A percentile compares a stretch with the other conserved stretches of the same genome.
These are phyloP conservation scores for Gopherus flavomarginatus DNA, from an alignment of 2,113 vertebrate species.

Conservation along the genomic window DNA sequence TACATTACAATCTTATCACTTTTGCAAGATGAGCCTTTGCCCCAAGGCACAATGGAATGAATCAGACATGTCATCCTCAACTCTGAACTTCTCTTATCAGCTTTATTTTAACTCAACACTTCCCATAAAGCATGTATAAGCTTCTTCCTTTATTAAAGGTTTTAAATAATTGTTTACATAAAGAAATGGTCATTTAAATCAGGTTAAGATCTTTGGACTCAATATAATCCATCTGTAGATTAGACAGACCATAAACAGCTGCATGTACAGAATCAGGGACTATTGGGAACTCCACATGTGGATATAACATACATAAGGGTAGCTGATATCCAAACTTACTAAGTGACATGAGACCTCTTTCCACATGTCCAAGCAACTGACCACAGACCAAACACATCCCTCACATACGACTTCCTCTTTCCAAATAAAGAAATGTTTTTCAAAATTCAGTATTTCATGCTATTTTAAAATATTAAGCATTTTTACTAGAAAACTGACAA, in stretches of 20 bases:
- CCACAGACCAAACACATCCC: background rate
- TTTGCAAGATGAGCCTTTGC: background rate
- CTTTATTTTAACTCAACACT: background rate
- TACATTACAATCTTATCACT: background rate
- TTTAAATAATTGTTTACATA: background rate
- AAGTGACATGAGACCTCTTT: background rate
- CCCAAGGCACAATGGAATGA: background rate
- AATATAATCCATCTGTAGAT: background rate
- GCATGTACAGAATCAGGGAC: background rate
- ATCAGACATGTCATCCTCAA: background rate
- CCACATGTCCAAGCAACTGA: background rate
- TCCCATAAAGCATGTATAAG: background rate
- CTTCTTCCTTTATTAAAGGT: background rate
- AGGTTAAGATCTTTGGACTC: background rate
- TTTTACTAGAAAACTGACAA: background rate
- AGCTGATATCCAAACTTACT: background rate
- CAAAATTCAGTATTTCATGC: background rate
- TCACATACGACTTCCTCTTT: background rate
- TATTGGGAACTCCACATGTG: background rate
- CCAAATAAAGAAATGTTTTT: background rate
- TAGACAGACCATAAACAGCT: background rate
- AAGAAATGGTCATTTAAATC: background rate
- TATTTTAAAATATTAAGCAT: background rate
- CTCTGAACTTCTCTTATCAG: constrained; percentile 1
- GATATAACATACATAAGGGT: accelerated